Evolutionary conservation across 2,113 vertebrate species (phyloP), one percentile per base, ranked within the genome.

Genomic region (human): DNA sequence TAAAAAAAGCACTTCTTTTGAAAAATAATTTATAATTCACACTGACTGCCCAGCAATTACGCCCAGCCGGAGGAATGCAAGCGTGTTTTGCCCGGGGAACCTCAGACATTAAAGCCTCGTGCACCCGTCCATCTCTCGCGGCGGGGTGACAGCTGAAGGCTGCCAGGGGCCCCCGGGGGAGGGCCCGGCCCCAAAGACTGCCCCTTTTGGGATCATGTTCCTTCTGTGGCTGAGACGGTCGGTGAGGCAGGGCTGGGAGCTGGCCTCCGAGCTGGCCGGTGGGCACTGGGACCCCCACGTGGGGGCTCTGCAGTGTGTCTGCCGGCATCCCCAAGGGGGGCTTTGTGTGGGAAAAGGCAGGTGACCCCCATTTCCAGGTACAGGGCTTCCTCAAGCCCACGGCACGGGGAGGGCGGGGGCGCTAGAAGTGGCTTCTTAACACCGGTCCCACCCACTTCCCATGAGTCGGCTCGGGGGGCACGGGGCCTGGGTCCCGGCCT

Each of bases 211-310:
- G 32, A 16, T 80, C 13, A 3, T 3, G 14, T 25, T 50, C 75
- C 76, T 32, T 35, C 10, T 0, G 81, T 1, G 10, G n/a, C 0
- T 3, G 22, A 61, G 66, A 38, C 10, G 0, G 27, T 22, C 12
- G 30, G 40, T 10, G 14, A 52, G 73, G 70, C 30, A 1, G 11
- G 25, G 48, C 2, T 14, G 40, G 85, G 70, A 89, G 48, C 43
- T 6, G 13, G 22, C 52, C 14, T 38, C 45, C 4, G 6, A 6
- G 50, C 30, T 70, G 68, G 20, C 52, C 2, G 3, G 38, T 30
- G 78, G 32, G 43, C 4, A 8, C 61, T 12, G 10, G 76, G 43
- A 57, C 9, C 73, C 40, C 16, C 27, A 30, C 8, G 55, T 2
- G 10, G 13, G 59, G 38, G n/a, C 48, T 55, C 10, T 50, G 57